phyloP scores from a whole-genome alignment of 30 jellyfish, hydroid and myxozoan genomes.

The Hydractinia symbiolongicarpus region DNA sequence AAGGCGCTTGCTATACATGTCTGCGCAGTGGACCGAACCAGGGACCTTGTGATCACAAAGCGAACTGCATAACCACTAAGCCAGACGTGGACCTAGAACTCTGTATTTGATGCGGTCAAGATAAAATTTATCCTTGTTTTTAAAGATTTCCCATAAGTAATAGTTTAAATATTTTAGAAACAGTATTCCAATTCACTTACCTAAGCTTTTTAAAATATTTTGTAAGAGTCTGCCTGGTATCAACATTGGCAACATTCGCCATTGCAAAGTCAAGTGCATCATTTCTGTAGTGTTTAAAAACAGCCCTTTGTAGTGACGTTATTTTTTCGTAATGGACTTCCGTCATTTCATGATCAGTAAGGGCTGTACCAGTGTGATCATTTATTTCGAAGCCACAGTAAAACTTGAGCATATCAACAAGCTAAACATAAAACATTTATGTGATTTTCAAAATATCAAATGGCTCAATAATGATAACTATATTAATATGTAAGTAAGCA shows the following conservation, averaged over 20 bases:
- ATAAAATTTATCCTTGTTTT: too few relatives aligned
- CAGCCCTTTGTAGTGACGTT: slow-evolving; percentile 90
- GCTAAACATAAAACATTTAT: slow-evolving; percentile 34
- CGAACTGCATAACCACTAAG: too few relatives aligned
- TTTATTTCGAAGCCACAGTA: slow-evolving; percentile 86
- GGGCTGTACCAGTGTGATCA: slow-evolving; percentile 87
- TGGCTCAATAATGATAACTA: too few relatives aligned
- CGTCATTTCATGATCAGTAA: slow-evolving; percentile 86
- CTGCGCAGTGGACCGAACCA: too few relatives aligned
- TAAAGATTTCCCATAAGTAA: too few relatives aligned
- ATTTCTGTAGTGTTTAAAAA: slow-evolving; percentile 63
- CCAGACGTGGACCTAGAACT: too few relatives aligned
- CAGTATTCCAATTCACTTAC: slow-evolving; percentile 17
- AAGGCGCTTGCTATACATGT: too few relatives aligned
- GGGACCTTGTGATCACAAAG: too few relatives aligned
- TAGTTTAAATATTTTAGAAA: neutral
- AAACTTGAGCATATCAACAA: slow-evolving; percentile 76
- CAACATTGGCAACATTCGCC: slow-evolving; percentile 88
- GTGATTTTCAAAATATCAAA: too few relatives aligned
- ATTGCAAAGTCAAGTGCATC: slow-evolving; percentile 74
- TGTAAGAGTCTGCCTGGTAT: slow-evolving; percentile 69
- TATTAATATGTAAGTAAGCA: too few relatives aligned
- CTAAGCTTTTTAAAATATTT: slow-evolving; percentile 67
- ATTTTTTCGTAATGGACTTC: slow-evolving; percentile 72
- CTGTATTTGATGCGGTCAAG: too few relatives aligned